These are phyloP conservation scores for Mastomys natalensis DNA, from an alignment of 2,113 vertebrate species.

Conservation along the genomic window DNA sequence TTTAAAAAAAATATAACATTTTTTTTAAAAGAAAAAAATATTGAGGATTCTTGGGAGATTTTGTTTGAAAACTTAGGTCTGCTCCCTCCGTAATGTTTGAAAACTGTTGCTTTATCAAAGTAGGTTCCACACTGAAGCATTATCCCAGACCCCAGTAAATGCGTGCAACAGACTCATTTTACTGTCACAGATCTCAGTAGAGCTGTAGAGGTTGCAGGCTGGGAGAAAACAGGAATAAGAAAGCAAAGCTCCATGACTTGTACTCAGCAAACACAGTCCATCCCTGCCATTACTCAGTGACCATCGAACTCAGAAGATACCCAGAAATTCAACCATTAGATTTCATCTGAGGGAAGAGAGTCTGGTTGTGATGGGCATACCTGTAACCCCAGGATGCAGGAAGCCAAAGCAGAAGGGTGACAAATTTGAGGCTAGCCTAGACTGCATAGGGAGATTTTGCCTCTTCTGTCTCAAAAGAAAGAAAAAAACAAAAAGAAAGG, in stretches of 20 bases:
- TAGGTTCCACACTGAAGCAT: constrained; percentile 10
- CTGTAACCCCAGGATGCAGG: too few relatives aligned
- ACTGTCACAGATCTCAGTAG: not conserved
- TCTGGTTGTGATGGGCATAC: not conserved
- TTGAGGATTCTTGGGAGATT: not conserved
- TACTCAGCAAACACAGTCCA: not conserved
- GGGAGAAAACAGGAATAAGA: not conserved
- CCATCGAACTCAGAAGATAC: not conserved
- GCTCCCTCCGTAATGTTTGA: not conserved
- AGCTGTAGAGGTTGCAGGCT: not conserved
- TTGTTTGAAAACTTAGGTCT: constrained; percentile 24
- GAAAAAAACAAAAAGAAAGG: not conserved
- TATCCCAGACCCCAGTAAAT: not conserved
- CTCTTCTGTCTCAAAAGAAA: not conserved
- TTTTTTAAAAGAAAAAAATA: not conserved
- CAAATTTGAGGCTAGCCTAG: not conserved
- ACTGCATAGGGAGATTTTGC: not conserved
- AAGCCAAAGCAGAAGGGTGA: not conserved
- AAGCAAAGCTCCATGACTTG: not conserved
- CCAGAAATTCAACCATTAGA: not conserved
- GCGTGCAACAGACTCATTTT: not conserved
- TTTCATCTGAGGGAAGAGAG: not conserved
- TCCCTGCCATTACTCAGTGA: not conserved
- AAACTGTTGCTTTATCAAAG: constrained; percentile 26
- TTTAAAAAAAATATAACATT: not conserved